phyloP scores from a whole-genome alignment of 2,888 invertebrate species.

The Neria commutata region DNA sequence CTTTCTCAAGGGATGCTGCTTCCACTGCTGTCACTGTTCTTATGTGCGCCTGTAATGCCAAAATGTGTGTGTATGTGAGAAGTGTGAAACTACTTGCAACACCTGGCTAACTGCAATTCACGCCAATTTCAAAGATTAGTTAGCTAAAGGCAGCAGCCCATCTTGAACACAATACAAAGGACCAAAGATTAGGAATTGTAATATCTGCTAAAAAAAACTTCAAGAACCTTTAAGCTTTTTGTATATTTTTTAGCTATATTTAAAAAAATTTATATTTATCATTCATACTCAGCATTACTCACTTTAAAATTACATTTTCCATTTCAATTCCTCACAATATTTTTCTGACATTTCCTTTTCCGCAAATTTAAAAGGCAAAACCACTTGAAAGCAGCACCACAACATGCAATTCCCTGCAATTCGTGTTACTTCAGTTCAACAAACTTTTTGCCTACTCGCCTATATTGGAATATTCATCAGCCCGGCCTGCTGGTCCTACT shows the following conservation, averaged over 20 bases:
- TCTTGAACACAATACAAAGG: too few relatives aligned
- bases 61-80: background rate
- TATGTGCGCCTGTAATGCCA: background rate
- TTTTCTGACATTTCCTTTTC: background rate
- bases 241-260: too few relatives aligned
- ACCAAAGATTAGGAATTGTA: too few relatives aligned
- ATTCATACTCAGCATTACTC: background rate
- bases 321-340: background rate
- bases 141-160: too few relatives aligned
- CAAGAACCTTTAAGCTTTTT: too few relatives aligned
- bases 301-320: background rate
- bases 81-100: too few relatives aligned
- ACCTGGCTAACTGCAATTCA: too few relatives aligned
- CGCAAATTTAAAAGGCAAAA: background rate
- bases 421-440: slow-evolving; percentile 30
- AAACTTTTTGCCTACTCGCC: slow-evolving; percentile 42
- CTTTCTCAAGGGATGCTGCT: too few relatives aligned
- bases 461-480: slow-evolving; percentile 28
- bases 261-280: too few relatives aligned
- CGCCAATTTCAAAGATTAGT: too few relatives aligned
- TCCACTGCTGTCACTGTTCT: background rate
- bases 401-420: background rate
- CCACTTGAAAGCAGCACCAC: background rate
- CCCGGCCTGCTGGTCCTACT: slow-evolving; percentile 1
- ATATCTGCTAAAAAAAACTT: too few relatives aligned